Base-by-base conservation (phyloP, 2,113 vertebrate species). In the rabbit (Oryctolagus cuniculus) region DNA sequence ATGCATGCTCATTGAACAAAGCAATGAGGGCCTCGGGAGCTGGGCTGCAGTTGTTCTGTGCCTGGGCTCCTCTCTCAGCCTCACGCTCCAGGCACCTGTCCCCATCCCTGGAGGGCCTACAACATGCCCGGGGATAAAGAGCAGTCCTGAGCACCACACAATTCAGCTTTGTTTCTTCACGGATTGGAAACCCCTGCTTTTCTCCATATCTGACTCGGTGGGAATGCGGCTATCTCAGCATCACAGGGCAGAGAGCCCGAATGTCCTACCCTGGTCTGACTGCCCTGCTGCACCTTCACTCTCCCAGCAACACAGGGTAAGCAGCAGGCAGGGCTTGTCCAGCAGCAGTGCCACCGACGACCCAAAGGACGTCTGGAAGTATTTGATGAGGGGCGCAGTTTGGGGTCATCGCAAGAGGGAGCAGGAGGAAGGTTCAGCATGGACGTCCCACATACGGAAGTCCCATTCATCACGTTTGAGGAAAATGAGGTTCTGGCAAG, bases 111-210 rank as follows among this genome's bases (percentile, higher is more conserved):
- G 31, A 93, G 24, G 21, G 29, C 49, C 73, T 92, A 94, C 80
- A 95, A 53, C 16, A 27, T 83, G 86, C 92, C 24, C n/a, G 31
- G 36, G 27, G 61, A 94, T 87, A 90, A 78, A 86, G 80, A 78
- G 16, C 36, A 17, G 36, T 53, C 22, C 24, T 38, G 24, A 81
- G 66, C 58, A 58, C 13, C 55, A 58, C 55, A 90, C 67, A 96
- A 94, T 79, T 73, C 55, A 61, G 25, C 51, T 80, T 85, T 87
- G 22, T 74, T 87, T 87, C 78, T 80, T 77, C 17, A 53, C 27
- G 19, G 93, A 7, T 27, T 53, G 19, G 25, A 90, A 92, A 87
- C 7, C 17, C 53, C 64, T 94, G 81, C 27, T 38, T 96, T 75
- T 34, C 58, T 82, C 63, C 15, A 21, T 58, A 29, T 3, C 17